Conservation (phyloP, 2,113 vertebrate species). For the Poeciliopsis occidentalis region DNA sequence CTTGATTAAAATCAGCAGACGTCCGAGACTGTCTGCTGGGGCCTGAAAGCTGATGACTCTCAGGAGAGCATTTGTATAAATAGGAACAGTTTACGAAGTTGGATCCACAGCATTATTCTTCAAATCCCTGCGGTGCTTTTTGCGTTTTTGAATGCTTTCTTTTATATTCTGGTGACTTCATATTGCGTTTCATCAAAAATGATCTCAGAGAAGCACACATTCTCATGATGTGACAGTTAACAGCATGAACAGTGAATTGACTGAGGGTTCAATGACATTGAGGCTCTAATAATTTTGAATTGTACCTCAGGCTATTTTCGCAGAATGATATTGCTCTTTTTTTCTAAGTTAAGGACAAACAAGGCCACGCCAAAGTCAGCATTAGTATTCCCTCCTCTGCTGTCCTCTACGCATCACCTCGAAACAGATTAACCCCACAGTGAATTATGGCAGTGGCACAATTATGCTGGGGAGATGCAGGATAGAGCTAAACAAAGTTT, state of each 20-base stretch:
- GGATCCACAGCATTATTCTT: constrained; percentile 41
- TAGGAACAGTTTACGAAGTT: constrained; percentile 53
- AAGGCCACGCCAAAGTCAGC: constrained; percentile 28
- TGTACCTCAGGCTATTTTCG: not conserved
- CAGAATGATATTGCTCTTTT: constrained; percentile 27
- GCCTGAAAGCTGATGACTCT: constrained; percentile 23
- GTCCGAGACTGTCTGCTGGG: not conserved
- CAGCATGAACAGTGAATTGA: not conserved
- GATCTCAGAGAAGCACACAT: not conserved
- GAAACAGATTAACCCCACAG: not conserved
- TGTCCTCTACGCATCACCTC: not conserved
- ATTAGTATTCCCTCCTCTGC: constrained; percentile 56
- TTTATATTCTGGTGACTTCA: constrained; percentile 13
- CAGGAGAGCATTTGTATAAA: constrained; percentile 42
- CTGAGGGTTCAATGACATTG: not conserved
- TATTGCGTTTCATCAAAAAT: constrained; percentile 9
- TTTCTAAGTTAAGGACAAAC: constrained; percentile 1
- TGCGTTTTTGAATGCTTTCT: constrained; percentile 4
- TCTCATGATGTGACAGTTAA: not conserved
- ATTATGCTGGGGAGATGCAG: not conserved
- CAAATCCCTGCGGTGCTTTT: constrained; percentile 31
- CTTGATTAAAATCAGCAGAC: constrained; percentile 23
- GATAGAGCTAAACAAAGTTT: not conserved
- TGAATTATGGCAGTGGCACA: not conserved
- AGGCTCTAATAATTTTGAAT: not conserved